Base-by-base conservation (phyloP, 2,113 vertebrate species). In the Microcebus jonahi region DNA sequence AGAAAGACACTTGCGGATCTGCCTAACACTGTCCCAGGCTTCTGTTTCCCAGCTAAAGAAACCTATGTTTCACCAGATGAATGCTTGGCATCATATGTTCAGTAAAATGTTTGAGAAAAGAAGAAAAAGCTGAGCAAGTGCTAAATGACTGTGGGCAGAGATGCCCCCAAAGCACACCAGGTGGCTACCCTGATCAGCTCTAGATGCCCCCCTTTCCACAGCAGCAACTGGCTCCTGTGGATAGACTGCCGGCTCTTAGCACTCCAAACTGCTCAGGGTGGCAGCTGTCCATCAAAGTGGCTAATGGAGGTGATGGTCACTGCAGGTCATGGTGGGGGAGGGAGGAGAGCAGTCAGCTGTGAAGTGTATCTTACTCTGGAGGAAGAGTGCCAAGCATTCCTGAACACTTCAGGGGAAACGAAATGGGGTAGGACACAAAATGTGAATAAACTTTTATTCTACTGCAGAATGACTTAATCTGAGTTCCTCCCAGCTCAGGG, bases 391-490 rank as follows among this genome's bases (percentile, higher is more conserved):
- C 12, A 34, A n/a, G 31, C 55, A 88, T 55, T 61, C 59, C 84
- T 65, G 29, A 82, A 42, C 11, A 39, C 53, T 94, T 87, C 95
- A 94, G 87, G 45, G 53, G 68, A 75, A 61, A 67, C 36, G 61
- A 55, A 14, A 31, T 31, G 31, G 17, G 81, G 77, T 88, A 96
- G 93, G 95, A 91, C 96, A 97, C 53, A 36, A 67, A 27, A 86
- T 75, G 53, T 31, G 86, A 94, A 90, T 55, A 71, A 11, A 68
- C 77, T 59, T 76, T 39, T 27, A 79, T 76, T 92, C 70, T 94
- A 48, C 86, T 93, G 92, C 90, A 79, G 91, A 92, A 97, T 90
- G 95, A 70, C 1, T 93, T 25, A 68, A 82, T 67, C 59, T 87
- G 77, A 65, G 6, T 29, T 68, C 87, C 92, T 82, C 79, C 91